Evolutionary conservation across 2,888 invertebrate genomes (phyloP), one percentile per base, ranked within the genome.

Genomic region (Oxyscelio sp.): DNA sequence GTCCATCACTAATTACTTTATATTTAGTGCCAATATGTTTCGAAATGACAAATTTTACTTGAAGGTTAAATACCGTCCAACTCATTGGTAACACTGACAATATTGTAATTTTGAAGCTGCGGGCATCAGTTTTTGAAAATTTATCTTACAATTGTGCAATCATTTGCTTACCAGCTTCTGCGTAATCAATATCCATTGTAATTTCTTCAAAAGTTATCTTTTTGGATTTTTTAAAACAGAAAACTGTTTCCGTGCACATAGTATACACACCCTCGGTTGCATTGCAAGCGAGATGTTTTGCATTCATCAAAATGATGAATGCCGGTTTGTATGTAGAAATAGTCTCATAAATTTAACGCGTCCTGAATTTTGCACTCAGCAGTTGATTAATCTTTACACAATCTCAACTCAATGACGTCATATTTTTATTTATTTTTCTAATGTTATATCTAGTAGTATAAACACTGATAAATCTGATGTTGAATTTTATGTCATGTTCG

Each of bases 351-450:
- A 71, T 24, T 71, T 71, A 59, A 15, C 27, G 21, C 11, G 21
- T 58, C 50, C 38, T 24, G 24, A 71, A 71, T 50, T 27, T 13
- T 59, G 45, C 0, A 58, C 70, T 70, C 24, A 13, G 70, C 27
- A 68, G 15, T 68, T 68, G 13, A 43, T 56, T 54, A 17, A 43
- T 70, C 3, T 58, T 22, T 17, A 70, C 54, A 58, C 15, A 27
- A 45, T 70, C 40, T 40, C 58, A 58, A 58, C 58, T 56, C 22
- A 70, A 4, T 21, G 6, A 56, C 24, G 15, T 22, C 45, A 70
- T 31, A 58, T 58, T 70, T 19, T 58, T 31, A 31, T 70, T 70
- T 22, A 70, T 31, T 70, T 56, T 70, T 70, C 56, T 0, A 70
- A 58, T 24, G 58, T 70, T 6, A 70, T 40, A n/a, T 58, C 45